Conservation (phyloP, 2,888 invertebrate species). For the Oscheius onirici region DNA sequence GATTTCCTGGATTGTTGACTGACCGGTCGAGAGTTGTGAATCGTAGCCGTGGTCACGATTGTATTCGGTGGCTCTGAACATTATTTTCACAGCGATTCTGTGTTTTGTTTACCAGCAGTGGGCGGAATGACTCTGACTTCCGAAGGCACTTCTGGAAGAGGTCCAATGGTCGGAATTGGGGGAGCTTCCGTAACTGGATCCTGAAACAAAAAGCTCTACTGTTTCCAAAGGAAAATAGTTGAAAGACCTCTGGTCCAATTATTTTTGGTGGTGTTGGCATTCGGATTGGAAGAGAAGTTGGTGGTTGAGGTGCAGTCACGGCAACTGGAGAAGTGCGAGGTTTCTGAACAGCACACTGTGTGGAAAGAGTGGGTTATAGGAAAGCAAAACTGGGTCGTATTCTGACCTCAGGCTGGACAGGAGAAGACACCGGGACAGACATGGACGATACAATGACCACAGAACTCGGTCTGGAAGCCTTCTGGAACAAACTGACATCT, state of each 20-base stretch:
- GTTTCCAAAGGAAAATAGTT: neutral
- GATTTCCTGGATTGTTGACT: constrained; percentile 28
- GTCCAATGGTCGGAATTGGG: neutral
- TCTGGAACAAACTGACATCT: too few relatives aligned
- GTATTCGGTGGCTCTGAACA: constrained; percentile 5
- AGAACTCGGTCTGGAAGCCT: too few relatives aligned
- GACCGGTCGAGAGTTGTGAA: constrained; percentile 19
- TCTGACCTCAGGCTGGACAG: too few relatives aligned
- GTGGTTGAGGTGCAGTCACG: neutral
- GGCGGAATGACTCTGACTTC: constrained; percentile 20
- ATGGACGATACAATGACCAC: too few relatives aligned
- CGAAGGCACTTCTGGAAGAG: neutral
- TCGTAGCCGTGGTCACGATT: constrained; percentile 7
- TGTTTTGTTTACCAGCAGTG: constrained; percentile 4
- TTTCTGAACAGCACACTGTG: neutral
- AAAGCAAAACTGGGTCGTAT: too few relatives aligned
- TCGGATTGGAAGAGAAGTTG: neutral
- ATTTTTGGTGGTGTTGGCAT: neutral
- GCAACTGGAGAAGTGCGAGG: neutral
- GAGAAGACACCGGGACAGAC: too few relatives aligned
- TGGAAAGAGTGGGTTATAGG: too few relatives aligned
- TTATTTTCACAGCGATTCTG: neutral
- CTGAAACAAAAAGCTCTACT: neutral
- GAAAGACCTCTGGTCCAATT: neutral
- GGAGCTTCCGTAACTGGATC: neutral